Base-by-base conservation (phyloP, 2,888 invertebrate species). In the Scaptomyza caliginosa region DNA sequence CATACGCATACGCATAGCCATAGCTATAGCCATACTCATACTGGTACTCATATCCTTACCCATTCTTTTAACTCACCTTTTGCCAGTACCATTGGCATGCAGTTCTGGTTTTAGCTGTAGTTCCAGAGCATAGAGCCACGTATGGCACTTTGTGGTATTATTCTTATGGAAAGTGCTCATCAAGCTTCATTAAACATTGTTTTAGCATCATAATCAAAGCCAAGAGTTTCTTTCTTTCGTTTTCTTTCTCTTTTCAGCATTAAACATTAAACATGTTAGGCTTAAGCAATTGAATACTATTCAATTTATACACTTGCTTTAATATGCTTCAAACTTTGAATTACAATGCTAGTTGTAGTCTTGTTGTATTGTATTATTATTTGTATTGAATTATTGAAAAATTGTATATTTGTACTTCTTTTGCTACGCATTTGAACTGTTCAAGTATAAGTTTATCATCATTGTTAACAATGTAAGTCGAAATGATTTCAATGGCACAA, bases 171-270 rank as follows among this genome's bases (percentile, higher is more conserved):
- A 56, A 68, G 48, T 64, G 52, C 64, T 52, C 48, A 64, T 57
- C 45, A 63, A 52, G 71, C 52, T 57, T 63, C 64, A 70, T 68
- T 63, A 57, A 57, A 48, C 71, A 68, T 57, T 66, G 56, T 67
- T 67, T 34, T 24, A 66, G 24, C 46, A 51, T 40, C 51, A 54
- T 54, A 42, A 65, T 65, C 48, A 34, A 40, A 55, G 59, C 32
- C 19, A 34, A 24, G 40, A 19, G 13, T 45, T 24, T 54, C 13
- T n/a, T 6, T 11, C 19, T 16, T 57, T 3, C 13, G 23, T 3
- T 8, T n/a, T 4, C 6, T 8, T 2, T 36, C 2, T 10, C n/a
- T 8, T 0, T 13, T n/a, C 34, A 16, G 8, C 7, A 26, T 10
- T 10, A 24, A 24, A 5, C 1, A 24, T 10, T 11, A 28, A 28